Conservation (phyloP, 1,140 invertebrate species). For the Psilanteris sp. region DNA sequence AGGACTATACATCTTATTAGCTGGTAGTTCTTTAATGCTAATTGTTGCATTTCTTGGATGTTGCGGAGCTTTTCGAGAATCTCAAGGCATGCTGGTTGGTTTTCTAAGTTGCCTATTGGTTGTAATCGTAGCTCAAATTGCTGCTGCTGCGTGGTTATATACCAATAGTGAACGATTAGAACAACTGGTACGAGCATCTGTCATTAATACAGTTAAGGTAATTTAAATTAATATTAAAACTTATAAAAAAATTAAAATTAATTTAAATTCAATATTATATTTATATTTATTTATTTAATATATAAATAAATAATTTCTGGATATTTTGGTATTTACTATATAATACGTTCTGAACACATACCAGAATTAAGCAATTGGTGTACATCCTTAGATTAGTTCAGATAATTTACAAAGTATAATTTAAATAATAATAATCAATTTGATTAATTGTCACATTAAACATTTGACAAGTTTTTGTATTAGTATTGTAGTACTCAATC, state of each 20-base stretch:
- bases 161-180: constrained; percentile 84
- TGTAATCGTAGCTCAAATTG: constrained; percentile 89
- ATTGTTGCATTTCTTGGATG: constrained; percentile 94
- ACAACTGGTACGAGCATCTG: constrained; percentile 82
- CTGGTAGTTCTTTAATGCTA: constrained; percentile 89
- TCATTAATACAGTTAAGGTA: constrained; percentile 83
- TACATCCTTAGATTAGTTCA: too few relatives aligned
- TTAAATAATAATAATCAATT: too few relatives aligned
- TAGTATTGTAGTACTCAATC: too few relatives aligned
- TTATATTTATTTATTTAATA: neutral
- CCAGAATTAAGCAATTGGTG: too few relatives aligned
- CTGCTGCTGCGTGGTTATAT: constrained; percentile 87
- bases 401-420: too few relatives aligned
- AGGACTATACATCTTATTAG: constrained; percentile 88
- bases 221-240: too few relatives aligned
- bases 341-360: too few relatives aligned
- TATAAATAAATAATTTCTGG: too few relatives aligned
- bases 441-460: too few relatives aligned
- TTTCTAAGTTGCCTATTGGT: constrained; percentile 88
- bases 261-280: neutral
- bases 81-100: constrained; percentile 90
- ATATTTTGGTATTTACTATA: too few relatives aligned
- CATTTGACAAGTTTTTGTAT: too few relatives aligned
- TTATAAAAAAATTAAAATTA: too few relatives aligned
- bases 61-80: constrained; percentile 92